These are phyloP conservation scores for Sebastolobus alascanus DNA, from an alignment of 2,797 vertebrate genomes.

Conservation along the genomic window DNA sequence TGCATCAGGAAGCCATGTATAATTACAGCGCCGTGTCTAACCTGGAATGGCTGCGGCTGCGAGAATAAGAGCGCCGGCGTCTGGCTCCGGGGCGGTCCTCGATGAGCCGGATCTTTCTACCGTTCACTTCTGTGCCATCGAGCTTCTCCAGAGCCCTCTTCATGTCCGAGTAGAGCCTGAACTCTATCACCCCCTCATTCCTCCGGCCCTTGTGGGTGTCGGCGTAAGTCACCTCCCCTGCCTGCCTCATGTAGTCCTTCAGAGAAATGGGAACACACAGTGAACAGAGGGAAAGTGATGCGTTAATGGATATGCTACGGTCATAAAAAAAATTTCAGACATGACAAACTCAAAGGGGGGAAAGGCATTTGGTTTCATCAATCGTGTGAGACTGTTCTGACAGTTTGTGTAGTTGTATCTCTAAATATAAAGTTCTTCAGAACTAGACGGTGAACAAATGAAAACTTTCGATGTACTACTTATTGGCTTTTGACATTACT, in stretches of 20 bases:
- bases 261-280: slow-evolving; percentile 2
- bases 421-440: background rate
- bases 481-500: background rate
- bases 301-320: background rate
- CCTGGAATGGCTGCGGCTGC: slow-evolving; percentile 94
- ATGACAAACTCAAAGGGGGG: background rate
- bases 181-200: slow-evolving; percentile 98
- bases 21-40: slow-evolving; percentile 34
- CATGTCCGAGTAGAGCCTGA: slow-evolving; percentile 97
- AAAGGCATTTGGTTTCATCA: background rate
- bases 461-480: background rate
- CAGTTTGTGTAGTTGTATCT: background rate
- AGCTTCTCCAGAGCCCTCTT: slow-evolving; percentile 97
- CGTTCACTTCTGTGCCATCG: slow-evolving; percentile 97
- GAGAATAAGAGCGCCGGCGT: slow-evolving; percentile 93
- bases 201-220: slow-evolving; percentile 96
- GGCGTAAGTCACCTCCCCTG: slow-evolving; percentile 98
- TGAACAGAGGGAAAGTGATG: background rate
- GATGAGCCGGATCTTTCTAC: slow-evolving; percentile 95
- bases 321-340: background rate
- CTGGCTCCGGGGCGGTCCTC: slow-evolving; percentile 94
- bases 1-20: background rate
- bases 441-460: no score
- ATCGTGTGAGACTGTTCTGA: background rate
- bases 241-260: slow-evolving; percentile 99